Evolutionary conservation across 2,888 invertebrate genomes (phyloP), one percentile per base, ranked within the genome.

Genomic region (Ophion obscuratus): DNA sequence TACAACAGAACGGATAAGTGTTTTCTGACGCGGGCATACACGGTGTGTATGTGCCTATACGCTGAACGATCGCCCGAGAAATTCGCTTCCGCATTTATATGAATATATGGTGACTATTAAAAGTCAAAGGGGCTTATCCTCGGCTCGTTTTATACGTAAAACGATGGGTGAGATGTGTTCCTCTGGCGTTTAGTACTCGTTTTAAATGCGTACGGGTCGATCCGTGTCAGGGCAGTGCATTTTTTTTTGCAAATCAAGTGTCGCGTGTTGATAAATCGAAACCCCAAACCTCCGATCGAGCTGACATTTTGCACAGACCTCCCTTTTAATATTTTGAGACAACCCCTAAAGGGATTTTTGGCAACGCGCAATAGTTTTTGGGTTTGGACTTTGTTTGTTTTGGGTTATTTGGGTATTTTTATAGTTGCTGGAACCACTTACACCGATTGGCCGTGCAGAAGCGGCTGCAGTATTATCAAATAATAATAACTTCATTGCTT

Each of bases 61-160:
- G 68, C 75, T 57, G 67, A 81, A 74, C 85, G 70, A 78, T 79
- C 82, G 47, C 57, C 66, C 70, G 66, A 85, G 78, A 79, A 82
- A 82, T 75, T 79, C 74, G 64, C 85, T 85, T 85, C 85, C 85
- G 85, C 82, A 79, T 85, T 70, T 77, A 10, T 78, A 62, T 36
- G 20, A 24, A 53, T 53, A 70, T 70, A 67, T 59, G 47, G 36
- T n/a, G 53, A 57, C 36, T 6, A 3, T 47, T 64, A 40, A 67
- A 7, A 57, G 20, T 47, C 20, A 66, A 31, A 77, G 57, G 76
- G 76, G 66, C 66, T 57, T 77, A 77, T 57, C 64, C 27, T 2
- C 27, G 24, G 61, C 24, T 74, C 75, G 64, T 64, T 47, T 17
- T 7, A 36, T 53, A 27, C 44, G 24, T 27, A 2, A 74, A 74